A percentile compares a stretch with the other conserved stretches of the same genome.
phyloP scores from a whole-genome alignment of 2,797 vertebrate species.

The Falco berigora region DNA sequence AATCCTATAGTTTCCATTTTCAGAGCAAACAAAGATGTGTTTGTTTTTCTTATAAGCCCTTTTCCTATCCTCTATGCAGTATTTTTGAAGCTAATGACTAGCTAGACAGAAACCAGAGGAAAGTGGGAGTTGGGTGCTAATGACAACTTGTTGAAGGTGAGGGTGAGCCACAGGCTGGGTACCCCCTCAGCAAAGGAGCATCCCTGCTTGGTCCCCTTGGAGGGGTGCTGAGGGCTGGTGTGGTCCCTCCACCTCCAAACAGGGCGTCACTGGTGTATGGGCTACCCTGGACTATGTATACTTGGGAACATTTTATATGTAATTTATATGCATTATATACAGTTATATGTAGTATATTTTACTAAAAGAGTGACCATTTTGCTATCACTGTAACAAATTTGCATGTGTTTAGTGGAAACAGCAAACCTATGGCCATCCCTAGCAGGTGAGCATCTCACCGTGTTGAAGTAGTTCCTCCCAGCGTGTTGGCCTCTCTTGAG shows the following conservation, averaged over 20 bases:
- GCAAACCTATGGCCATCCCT: neutral
- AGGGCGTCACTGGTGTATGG: accelerated
- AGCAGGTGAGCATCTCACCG: neutral
- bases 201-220: neutral
- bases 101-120: neutral
- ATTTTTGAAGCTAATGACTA: neutral
- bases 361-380: neutral
- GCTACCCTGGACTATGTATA: accelerated
- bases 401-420: neutral
- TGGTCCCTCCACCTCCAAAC: neutral
- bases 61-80: neutral
- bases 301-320: neutral
- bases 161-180: neutral
- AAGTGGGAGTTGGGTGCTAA: neutral
- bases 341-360: neutral
- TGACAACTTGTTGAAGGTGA: neutral
- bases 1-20: slow-evolving; percentile 29
- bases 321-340: too few relatives aligned
- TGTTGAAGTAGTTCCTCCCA: neutral
- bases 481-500: accelerated
- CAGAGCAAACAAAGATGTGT: slow-evolving; percentile 14
- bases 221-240: accelerated
- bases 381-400: neutral
- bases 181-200: accelerated
- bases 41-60: slow-evolving; percentile 4